Base-by-base conservation (phyloP, 1,140 invertebrate species). In the Drosophila persimilis region DNA sequence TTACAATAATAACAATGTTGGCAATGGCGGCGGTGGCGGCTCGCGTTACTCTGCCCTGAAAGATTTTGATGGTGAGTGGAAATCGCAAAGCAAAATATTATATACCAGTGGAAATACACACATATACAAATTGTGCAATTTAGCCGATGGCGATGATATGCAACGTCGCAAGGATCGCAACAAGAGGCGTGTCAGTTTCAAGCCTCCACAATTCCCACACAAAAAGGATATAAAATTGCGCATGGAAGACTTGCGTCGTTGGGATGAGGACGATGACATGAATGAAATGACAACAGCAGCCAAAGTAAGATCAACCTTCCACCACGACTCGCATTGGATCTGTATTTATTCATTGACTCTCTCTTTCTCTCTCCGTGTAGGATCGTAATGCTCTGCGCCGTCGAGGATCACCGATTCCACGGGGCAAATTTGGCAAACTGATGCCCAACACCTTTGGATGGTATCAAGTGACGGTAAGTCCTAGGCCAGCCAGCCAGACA, bases 381-480 rank as follows among this genome's bases (percentile, higher is more conserved):
- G 84, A 81, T 50, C 80, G 81, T 8, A 83, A 65, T 9, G 65
- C 55, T 17, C 77, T 74, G 8, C 61, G 83, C 0, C 65, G 81
- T 2, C 73, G 81, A 9, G 84, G 79, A 9, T 81, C 80, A 22
- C 67, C 79, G 2, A 71, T 77, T 64, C 70, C 73, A 24, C 72
- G 90, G 2, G 90, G 81, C 6, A 91, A 90, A 73, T 90, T 91
- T 43, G 84, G 72, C 35, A 89, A 90, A 73, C 73, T 85, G 2
- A 50, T 77, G 35, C 75, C 66, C 35, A 91, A 77, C 73, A 51
- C 22, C 20, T 73, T 63, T 76, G 90, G 90, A 46, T 91, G 90
- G 90, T 91, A 91, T 55, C 90, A 91, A 77, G 72, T 91, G 4
- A 81, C 88, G 78, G 90, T 91, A 55, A 91, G 90, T 90, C 1